phyloP scores from a whole-genome alignment of 2,888 invertebrate genomes.

The Argyresthia albistria region DNA sequence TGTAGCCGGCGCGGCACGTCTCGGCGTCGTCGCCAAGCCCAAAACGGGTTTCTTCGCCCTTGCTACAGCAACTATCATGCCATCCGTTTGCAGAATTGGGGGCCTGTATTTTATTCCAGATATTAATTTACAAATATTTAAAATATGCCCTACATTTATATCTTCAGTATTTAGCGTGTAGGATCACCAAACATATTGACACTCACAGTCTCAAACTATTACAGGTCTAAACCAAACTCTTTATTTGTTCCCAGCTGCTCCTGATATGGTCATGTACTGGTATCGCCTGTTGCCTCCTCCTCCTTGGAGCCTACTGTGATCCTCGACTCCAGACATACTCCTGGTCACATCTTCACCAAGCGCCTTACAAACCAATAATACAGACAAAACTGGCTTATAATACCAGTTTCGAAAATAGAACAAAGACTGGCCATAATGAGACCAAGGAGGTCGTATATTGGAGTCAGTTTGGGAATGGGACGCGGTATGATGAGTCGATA shows the following conservation, averaged over 20 bases:
- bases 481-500: constrained; percentile 17
- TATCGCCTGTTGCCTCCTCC: constrained; percentile 51
- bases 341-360: constrained; percentile 38
- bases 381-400: constrained; percentile 15
- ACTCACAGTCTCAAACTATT: too few species aligned
- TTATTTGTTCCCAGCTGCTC: constrained; percentile 36
- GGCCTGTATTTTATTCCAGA: too few species aligned
- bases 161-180: too few species aligned
- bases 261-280: constrained; percentile 57
- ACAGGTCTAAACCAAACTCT: not conserved
- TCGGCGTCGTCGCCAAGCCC: too few species aligned
- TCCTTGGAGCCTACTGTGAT: constrained; percentile 56
- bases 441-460: constrained; percentile 17
- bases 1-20: too few species aligned
- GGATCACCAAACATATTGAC: too few species aligned
- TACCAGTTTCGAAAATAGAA: constrained; percentile 18
- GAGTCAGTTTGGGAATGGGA: not conserved
- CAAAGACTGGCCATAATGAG: constrained; percentile 20
- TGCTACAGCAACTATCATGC: too few species aligned
- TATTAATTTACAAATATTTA: too few species aligned
- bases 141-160: too few species aligned
- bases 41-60: too few species aligned
- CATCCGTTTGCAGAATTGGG: too few species aligned
- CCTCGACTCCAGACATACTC: constrained; percentile 43
- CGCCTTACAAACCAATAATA: constrained; percentile 20